phyloP scores from a whole-genome alignment of 2,797 vertebrate species.

The Phoxinus dragarum region DNA sequence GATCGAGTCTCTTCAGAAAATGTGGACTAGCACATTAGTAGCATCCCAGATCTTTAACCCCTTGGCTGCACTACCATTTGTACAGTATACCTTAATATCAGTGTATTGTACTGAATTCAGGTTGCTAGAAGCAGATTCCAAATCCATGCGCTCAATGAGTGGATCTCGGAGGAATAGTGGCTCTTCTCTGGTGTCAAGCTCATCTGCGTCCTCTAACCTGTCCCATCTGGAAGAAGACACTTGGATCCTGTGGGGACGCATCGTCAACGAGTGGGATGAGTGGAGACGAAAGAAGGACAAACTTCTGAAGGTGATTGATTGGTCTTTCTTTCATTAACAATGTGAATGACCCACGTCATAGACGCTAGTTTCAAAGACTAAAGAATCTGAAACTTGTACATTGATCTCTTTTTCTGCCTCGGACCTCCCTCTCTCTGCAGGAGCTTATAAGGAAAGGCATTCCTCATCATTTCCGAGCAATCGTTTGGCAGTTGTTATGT shows the following conservation, averaged over 20 bases:
- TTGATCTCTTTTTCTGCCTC: background rate
- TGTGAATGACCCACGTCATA: background rate
- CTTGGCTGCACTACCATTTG: background rate
- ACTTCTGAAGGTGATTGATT: constrained; percentile 89
- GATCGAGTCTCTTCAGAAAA: too few relatives aligned
- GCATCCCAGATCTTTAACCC: background rate
- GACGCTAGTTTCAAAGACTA: background rate
- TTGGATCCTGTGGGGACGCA: constrained; percentile 97
- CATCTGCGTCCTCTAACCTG: constrained; percentile 97
- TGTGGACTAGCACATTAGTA: background rate
- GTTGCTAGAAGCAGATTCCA: constrained; percentile 95
- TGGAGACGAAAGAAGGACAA: constrained; percentile 98
- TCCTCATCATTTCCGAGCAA: constrained; percentile 97
- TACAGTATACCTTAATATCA: background rate
- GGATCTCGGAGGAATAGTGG: constrained; percentile 97
- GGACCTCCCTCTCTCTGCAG: constrained; percentile 68
- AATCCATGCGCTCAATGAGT: constrained; percentile 95
- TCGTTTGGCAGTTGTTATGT: constrained; percentile 97
- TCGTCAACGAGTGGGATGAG: constrained; percentile 99
- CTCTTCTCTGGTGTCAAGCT: constrained; percentile 97
- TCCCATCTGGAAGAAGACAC: constrained; percentile 98
- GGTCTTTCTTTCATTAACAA: background rate
- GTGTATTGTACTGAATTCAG: constrained; percentile 69
- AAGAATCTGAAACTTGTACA: background rate
- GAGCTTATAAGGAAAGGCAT: constrained; percentile 97